Percentiles rank a stretch among this genome's conserved stretches.
These are phyloP conservation scores for Marmota flaviventris DNA, from an alignment of 2,113 vertebrate genomes.

Conservation along the genomic window DNA sequence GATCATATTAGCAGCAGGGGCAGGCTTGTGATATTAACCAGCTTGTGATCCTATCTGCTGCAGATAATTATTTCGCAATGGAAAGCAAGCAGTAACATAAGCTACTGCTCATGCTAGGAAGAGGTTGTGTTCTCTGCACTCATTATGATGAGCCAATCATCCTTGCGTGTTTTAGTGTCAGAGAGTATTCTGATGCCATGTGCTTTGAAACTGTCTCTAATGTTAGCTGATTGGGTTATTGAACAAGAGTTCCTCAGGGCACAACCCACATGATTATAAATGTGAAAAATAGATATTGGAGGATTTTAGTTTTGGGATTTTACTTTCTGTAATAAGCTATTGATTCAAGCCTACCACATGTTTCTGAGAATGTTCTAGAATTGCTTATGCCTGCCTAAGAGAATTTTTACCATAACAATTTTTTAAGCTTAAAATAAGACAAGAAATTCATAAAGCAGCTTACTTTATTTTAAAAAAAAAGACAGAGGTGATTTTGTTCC, in stretches of 20 bases:
- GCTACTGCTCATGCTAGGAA: background rate
- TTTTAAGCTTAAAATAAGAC: background rate
- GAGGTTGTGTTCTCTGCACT: background rate
- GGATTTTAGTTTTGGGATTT: background rate
- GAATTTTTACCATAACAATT: background rate
- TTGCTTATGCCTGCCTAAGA: background rate
- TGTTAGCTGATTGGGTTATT: background rate
- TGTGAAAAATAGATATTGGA: background rate
- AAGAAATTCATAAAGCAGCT: background rate
- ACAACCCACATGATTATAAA: background rate
- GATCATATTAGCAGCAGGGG: constrained; percentile 78
- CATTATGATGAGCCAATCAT: constrained; percentile 1
- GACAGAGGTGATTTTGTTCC: background rate
- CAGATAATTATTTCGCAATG: constrained; percentile 68
- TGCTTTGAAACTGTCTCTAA: constrained; percentile 18
- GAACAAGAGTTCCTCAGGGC: background rate
- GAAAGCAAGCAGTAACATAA: constrained; percentile 57
- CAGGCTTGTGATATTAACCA: constrained; percentile 76
- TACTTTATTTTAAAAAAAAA: background rate
- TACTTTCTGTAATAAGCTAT: background rate
- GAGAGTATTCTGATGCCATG: background rate
- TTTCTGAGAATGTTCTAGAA: background rate
- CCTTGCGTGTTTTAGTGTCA: background rate
- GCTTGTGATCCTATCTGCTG: constrained; percentile 79
- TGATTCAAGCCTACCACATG: background rate